Evolutionary conservation across 2,888 invertebrate genomes (phyloP).

Genomic region (Andricus curvator): DNA sequence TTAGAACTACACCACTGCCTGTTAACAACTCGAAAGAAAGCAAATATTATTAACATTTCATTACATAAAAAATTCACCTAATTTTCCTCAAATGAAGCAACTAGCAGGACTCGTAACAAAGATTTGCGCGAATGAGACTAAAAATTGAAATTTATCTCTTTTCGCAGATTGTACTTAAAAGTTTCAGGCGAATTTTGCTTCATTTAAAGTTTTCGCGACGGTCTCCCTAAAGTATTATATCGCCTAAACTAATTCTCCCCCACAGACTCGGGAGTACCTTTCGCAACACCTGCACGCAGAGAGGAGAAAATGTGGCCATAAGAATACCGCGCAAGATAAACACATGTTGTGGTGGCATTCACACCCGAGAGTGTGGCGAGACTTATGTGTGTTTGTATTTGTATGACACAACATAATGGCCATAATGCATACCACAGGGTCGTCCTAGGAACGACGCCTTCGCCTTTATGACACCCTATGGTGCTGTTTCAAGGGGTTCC

Average conservation of each 20-base stretch:
- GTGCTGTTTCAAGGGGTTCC: constrained; percentile 28
- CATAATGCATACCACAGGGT: constrained; percentile 32
- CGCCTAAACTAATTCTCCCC: constrained; percentile 27
- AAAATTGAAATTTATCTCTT: constrained; percentile 23
- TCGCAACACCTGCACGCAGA: constrained; percentile 1
- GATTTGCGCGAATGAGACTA: not conserved
- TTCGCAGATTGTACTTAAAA: constrained; percentile 10
- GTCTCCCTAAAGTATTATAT: constrained; percentile 37
- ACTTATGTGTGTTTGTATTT: constrained; percentile 1
- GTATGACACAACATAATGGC: constrained; percentile 31
- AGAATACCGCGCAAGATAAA: constrained; percentile 12
- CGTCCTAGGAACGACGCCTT: constrained; percentile 22
- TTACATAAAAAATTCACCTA: not conserved
- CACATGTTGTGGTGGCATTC: not conserved
- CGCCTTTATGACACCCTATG: constrained; percentile 21
- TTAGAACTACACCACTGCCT: too few species aligned
- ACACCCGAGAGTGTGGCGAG: constrained; percentile 22
- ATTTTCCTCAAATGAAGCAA: not conserved
- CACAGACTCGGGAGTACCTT: not conserved
- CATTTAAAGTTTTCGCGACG: constrained; percentile 20
- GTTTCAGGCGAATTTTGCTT: constrained; percentile 8
- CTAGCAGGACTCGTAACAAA: not conserved
- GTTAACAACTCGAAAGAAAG: not conserved
- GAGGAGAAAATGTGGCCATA: constrained; percentile 16
- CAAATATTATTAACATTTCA: not conserved